phyloP scores from a whole-genome alignment of 2,888 invertebrate species.

The Trisateles emortualis region DNA sequence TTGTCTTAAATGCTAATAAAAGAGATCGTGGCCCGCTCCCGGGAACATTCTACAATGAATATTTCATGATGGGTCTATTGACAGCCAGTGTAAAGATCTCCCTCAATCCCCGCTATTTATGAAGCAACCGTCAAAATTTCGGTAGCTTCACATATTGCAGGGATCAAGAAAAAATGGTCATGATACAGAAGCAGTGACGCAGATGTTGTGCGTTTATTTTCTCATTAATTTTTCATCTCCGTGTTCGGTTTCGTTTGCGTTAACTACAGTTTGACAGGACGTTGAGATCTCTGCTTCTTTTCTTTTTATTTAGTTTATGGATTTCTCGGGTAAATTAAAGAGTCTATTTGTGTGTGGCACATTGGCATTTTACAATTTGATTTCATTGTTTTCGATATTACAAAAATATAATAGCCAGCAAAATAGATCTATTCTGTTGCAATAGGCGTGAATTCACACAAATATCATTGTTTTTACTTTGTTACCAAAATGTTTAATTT shows the following conservation, averaged over 20 bases:
- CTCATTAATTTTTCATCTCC: constrained; percentile 75
- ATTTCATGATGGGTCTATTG: constrained; percentile 72
- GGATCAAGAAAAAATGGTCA: constrained; percentile 54
- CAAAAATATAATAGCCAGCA: neutral
- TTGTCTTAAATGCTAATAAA: constrained; percentile 80
- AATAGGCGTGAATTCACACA: too few relatives aligned
- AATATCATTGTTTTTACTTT: too few relatives aligned
- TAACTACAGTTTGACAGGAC: constrained; percentile 59
- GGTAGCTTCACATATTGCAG: constrained; percentile 35
- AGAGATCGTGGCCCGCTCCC: constrained; percentile 62
- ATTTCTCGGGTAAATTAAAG: constrained; percentile 21
- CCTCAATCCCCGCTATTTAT: constrained; percentile 32
- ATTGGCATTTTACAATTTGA: neutral
- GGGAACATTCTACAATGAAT: constrained; percentile 69
- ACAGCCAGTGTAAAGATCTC: constrained; percentile 56
- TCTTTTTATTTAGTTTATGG: constrained; percentile 21
- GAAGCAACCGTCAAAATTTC: constrained; percentile 19
- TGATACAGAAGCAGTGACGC: constrained; percentile 59
- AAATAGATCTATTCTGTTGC: too few relatives aligned
- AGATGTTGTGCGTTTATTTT: constrained; percentile 75
- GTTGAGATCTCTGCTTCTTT: constrained; percentile 25
- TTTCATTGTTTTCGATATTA: neutral
- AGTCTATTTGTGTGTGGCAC: constrained; percentile 9
- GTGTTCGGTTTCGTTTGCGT: constrained; percentile 56
- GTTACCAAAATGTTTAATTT: too few relatives aligned